Evolutionary conservation across 2,113 vertebrate genomes (phyloP).

Genomic region (Oceanodroma tethys): DNA sequence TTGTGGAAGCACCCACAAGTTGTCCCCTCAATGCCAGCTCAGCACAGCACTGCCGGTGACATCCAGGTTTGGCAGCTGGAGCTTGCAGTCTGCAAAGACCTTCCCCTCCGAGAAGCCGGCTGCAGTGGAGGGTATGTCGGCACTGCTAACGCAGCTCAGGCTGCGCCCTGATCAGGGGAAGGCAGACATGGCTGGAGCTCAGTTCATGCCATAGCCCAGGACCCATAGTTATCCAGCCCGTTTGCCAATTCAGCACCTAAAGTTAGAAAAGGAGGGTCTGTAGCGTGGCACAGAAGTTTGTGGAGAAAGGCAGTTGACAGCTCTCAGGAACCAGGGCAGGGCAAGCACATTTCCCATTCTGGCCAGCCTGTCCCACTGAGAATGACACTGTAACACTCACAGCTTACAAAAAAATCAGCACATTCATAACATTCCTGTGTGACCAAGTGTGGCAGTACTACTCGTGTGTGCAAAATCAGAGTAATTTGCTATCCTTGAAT

Average conservation of each 20-base stretch:
- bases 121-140: fast-evolving
- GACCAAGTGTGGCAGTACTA: neutral
- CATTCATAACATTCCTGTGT: neutral
- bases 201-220: fast-evolving
- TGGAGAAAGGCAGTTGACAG: neutral
- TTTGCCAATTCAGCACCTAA: neutral
- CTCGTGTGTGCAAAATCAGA: neutral
- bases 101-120: neutral
- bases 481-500: constrained; percentile 58
- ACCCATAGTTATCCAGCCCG: neutral
- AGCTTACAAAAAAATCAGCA: neutral
- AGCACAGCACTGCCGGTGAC: neutral
- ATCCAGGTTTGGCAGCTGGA: neutral
- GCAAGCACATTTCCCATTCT: neutral
- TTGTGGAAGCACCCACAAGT: neutral
- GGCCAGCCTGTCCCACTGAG: neutral
- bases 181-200: neutral
- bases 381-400: neutral
- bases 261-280: neutral
- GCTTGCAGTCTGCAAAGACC: neutral
- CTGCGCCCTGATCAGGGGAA: neutral
- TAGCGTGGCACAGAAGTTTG: neutral
- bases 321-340: neutral
- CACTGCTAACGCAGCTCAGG: fast-evolving
- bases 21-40: neutral